These are phyloP conservation scores for Penelope pileata DNA, from an alignment of 2,113 vertebrate species.

Conservation along the genomic window DNA sequence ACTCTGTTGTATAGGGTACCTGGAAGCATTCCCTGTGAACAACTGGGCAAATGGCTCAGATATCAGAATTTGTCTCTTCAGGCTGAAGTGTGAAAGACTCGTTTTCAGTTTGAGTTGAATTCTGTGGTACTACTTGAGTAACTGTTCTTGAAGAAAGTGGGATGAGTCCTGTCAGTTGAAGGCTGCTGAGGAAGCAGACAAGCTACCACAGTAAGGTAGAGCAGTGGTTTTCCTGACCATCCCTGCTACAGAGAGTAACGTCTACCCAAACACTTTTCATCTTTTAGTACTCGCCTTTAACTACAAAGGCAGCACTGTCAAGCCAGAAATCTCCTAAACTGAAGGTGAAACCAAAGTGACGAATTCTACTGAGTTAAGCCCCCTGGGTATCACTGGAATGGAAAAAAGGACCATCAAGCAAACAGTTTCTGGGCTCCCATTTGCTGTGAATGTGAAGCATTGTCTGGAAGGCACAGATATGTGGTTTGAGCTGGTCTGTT, in stretches of 20 bases:
- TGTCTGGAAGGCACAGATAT: not conserved
- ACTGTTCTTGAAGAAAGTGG: not conserved
- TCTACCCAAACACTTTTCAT: not conserved
- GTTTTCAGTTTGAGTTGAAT: not conserved
- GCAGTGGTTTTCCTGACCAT: not conserved
- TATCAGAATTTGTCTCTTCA: not conserved
- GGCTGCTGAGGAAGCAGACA: not conserved
- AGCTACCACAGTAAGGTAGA: not conserved
- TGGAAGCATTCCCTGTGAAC: not conserved
- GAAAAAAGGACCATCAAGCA: not conserved
- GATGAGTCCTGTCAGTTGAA: not conserved
- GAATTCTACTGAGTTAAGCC: not conserved
- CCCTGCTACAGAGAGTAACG: not conserved
- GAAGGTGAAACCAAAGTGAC: not conserved
- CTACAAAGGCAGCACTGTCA: not conserved
- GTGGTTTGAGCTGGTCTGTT: not conserved
- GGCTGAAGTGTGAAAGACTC: not conserved
- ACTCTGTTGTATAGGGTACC: not conserved
- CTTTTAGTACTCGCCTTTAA: not conserved
- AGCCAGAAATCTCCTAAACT: not conserved
- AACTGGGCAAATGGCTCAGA: not conserved
- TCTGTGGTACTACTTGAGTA: not conserved
- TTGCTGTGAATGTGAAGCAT: not conserved
- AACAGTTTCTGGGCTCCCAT: not conserved
- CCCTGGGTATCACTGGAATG: not conserved